Evolutionary conservation across 2,113 vertebrate genomes (phyloP), one percentile per base, ranked within the genome.

Genomic region (Brachyhypopomus occidentalis): DNA sequence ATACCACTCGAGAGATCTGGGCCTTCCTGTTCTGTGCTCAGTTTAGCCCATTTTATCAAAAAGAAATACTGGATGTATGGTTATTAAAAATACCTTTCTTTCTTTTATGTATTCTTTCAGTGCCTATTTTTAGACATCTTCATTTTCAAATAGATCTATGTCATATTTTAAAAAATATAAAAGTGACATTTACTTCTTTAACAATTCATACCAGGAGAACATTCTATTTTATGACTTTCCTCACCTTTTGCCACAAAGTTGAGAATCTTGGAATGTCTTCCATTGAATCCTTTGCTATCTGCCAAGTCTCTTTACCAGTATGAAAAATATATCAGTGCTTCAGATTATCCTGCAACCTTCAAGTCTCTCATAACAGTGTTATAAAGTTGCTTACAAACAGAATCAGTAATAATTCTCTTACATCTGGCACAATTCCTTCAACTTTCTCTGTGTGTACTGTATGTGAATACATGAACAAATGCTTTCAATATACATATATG

Each of bases 341-440:
- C 75, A 62, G 30, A 60, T 81, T 75, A 62, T 66, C 45, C 59
- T 34, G 58, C 23, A 83, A 80, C 58, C 56, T 30, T 71, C 60
- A 75, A 20, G 60, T 56, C 83, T 80, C 56, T 75, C 20, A 72
- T 60, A 25, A 41, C 75, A 45, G 78, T 63, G 59, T 25, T 36
- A n/a, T 79, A 71, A 62, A 83, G 22, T 67, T 72, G 41, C 52
- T 72, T 82, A 74, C 70, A 77, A 82, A 79, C 58, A 74, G 94
- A 77, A 62, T 94, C 89, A 88, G 95, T 92, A 91, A 48, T 70
- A 52, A 27, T 48, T 72, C 55, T 27, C 34, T 64, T 71, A n/a
- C 95, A 94, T 86, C 94, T 95, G 55, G 91, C 77, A 6, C 71
- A 17, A 36, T 60, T 55, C 23, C 52, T 62, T 79, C 88, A 89